Conservation (phyloP, 2,888 invertebrate genomes). For the Drosophila suboccidentalis region DNA sequence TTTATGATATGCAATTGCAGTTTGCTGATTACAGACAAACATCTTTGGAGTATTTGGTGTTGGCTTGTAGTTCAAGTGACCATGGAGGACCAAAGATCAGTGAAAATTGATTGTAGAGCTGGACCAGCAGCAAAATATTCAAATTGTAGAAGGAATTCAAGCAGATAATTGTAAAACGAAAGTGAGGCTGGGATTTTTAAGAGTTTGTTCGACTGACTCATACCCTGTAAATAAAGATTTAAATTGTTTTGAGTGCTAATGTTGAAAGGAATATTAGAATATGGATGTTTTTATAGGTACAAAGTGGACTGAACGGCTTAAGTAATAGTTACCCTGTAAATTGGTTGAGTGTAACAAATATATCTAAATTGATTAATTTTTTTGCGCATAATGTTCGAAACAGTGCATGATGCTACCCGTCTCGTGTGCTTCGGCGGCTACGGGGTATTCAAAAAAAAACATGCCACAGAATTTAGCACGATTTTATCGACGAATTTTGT, state of each 20-base stretch:
- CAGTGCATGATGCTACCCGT: not conserved
- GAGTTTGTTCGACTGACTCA: not conserved
- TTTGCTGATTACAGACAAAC: not conserved
- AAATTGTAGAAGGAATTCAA: not conserved
- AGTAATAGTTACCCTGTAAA: not conserved
- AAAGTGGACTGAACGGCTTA: not conserved
- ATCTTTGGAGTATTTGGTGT: not conserved
- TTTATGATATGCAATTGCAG: not conserved
- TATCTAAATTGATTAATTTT: not conserved
- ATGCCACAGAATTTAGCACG: constrained; percentile 56
- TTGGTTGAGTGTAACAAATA: not conserved
- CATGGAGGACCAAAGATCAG: not conserved
- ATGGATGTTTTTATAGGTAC: not conserved
- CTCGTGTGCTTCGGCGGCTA: not conserved
- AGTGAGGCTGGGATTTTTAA: not conserved
- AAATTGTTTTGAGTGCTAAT: not conserved
- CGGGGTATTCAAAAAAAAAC: constrained; percentile 26
- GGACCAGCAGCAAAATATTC: not conserved
- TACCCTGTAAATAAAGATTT: not conserved
- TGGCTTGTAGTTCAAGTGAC: not conserved
- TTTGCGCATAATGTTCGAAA: not conserved
- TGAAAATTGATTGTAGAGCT: not conserved
- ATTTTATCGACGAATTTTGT: constrained; percentile 54
- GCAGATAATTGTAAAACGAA: not conserved
- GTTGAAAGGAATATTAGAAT: too few relatives aligned